Conservation (phyloP, 2,113 vertebrate genomes). For the Stercorarius parasiticus region DNA sequence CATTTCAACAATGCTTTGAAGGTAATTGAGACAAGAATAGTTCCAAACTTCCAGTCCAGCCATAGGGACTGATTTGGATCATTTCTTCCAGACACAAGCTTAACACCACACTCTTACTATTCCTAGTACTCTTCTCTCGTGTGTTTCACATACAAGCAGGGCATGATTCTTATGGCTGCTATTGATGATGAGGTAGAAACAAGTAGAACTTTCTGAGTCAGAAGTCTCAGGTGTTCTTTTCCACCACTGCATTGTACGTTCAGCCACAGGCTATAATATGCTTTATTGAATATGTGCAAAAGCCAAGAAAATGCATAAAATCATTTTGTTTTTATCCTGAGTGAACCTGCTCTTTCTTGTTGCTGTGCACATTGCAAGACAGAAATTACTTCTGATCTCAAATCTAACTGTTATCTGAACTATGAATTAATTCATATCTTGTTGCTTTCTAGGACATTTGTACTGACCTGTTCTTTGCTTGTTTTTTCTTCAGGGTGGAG, state of each 20-base stretch:
- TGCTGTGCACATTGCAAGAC: neutral
- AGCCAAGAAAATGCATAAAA: neutral
- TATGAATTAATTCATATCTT: neutral
- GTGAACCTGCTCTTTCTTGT: neutral
- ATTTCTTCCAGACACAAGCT: neutral
- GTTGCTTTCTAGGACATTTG: neutral
- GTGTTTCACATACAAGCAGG: neutral
- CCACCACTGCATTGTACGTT: neutral
- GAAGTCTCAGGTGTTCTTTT: neutral
- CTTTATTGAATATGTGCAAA: neutral
- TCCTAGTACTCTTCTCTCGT: accelerated
- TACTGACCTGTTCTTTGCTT: neutral
- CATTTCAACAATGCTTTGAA: conserved; percentile 81
- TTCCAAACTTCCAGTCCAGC: neutral
- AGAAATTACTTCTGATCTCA: neutral
- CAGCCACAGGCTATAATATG: neutral
- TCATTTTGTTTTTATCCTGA: neutral
- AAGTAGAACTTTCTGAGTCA: neutral
- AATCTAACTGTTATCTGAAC: neutral
- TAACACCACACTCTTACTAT: neutral
- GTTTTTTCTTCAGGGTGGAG: conserved; percentile 41
- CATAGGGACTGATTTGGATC: neutral
- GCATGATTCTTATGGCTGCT: neutral
- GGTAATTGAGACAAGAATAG: conserved; percentile 61
- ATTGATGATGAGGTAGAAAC: neutral